Evolutionary conservation across 23 tunicate species (phyloP).

Genomic region (Phallusia fumigata): DNA sequence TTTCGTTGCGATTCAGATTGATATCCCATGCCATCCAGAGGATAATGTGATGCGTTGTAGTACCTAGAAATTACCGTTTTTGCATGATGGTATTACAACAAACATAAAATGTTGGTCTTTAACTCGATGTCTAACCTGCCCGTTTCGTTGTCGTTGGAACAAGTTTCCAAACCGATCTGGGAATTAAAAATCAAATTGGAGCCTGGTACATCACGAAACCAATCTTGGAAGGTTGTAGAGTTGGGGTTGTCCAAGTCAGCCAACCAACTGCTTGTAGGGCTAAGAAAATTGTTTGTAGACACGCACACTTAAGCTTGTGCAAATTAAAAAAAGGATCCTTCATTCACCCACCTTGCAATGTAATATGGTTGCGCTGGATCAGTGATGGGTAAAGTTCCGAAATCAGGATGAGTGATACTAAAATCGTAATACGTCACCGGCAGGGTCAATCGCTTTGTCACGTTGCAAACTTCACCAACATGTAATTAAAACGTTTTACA

Average conservation of each 20-base stretch:
- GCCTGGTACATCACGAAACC: slow-evolving; percentile 5
- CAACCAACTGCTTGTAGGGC: neutral
- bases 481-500: no score
- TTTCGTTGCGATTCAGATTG: slow-evolving; percentile 22
- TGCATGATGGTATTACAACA: neutral
- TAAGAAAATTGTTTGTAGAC: neutral
- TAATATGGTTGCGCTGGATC: slow-evolving; percentile 19
- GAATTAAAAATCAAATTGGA: neutral
- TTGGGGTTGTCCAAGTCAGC: neutral
- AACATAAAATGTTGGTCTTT: no score
- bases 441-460: neutral
- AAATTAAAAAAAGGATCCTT: neutral
- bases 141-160: neutral
- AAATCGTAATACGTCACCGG: slow-evolving; percentile 32
- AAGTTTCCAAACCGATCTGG: neutral
- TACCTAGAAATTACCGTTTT: neutral
- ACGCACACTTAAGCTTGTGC: neutral
- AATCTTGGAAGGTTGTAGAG: neutral
- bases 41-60: slow-evolving; percentile 19
- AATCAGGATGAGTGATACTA: slow-evolving; percentile 20
- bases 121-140: neutral
- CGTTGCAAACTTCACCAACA: neutral
- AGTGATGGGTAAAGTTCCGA: neutral
- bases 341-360: slow-evolving; percentile 29
- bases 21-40: slow-evolving; percentile 34